These are phyloP conservation scores for Orthosia gothica DNA, from an alignment of 2,888 invertebrate species.

Conservation along the genomic window DNA sequence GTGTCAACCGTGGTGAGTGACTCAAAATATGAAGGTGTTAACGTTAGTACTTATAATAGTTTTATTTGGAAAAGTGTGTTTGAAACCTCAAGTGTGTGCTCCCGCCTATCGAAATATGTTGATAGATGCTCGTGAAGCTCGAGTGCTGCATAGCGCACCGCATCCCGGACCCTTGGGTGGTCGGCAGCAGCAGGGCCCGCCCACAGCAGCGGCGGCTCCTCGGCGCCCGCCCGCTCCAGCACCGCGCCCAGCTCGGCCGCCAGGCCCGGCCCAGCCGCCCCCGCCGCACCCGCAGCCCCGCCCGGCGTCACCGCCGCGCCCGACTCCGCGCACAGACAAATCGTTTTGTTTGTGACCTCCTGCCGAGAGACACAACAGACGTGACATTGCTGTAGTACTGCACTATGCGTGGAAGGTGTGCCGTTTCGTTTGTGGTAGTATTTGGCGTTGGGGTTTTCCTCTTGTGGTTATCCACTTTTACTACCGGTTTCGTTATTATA, in stretches of 20 bases:
- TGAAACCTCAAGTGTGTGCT: conserved; percentile 95
- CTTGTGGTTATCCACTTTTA: neutral
- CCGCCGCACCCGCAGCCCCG: conserved; percentile 83
- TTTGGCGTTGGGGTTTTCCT: neutral
- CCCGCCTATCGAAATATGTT: conserved; percentile 97
- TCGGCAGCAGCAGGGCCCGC: conserved; percentile 94
- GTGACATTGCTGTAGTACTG: neutral
- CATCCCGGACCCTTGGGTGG: conserved; percentile 94
- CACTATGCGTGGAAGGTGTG: neutral
- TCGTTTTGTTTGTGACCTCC: conserved; percentile 95
- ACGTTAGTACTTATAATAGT: neutral
- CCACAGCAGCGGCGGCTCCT: conserved; percentile 98
- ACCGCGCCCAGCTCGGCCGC: conserved; percentile 87
- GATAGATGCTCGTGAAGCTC: conserved; percentile 99
- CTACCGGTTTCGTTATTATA: no score
- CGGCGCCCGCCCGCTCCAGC: conserved; percentile 92
- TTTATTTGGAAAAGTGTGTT: neutral
- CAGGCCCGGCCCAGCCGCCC: conserved; percentile 77
- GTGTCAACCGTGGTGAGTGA: neutral
- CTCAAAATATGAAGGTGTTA: neutral
- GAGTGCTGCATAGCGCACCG: conserved; percentile 96
- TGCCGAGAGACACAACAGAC: conserved; percentile 74
- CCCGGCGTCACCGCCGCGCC: conserved; percentile 80
- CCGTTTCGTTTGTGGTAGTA: neutral
- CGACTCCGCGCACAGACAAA: conserved; percentile 82